These are phyloP conservation scores for Diarsia rubi DNA, from an alignment of 2,888 invertebrate species.

Conservation along the genomic window DNA sequence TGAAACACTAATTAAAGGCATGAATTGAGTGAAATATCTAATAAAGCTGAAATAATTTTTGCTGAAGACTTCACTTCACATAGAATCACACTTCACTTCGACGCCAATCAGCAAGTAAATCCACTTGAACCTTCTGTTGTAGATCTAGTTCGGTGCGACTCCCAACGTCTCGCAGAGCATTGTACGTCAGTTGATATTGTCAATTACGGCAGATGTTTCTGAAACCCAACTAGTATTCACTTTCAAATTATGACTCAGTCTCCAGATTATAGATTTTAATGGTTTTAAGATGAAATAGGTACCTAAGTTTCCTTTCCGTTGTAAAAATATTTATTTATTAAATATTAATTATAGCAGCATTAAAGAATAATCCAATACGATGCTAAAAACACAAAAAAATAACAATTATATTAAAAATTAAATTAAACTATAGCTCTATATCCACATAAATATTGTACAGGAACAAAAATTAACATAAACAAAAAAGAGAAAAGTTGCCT, in stretches of 20 bases:
- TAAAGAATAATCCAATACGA: no score
- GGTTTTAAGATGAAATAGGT: not conserved
- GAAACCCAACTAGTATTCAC: constrained; percentile 34
- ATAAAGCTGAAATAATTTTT: not conserved
- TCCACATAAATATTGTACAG: no score
- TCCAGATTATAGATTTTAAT: constrained; percentile 23
- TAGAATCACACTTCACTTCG: no score
- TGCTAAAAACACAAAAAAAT: no score
- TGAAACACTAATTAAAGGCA: not conserved
- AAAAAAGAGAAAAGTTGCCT: no score
- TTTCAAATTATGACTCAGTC: constrained; percentile 45
- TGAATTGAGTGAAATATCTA: not conserved
- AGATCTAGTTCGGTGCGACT: not conserved
- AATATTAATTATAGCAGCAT: no score
- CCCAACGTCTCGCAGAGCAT: constrained; percentile 55
- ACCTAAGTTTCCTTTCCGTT: not conserved
- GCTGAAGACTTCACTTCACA: no score
- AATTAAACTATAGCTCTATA: no score
- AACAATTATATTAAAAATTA: no score
- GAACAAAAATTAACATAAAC: no score
- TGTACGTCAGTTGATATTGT: constrained; percentile 61
- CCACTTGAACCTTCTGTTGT: constrained; percentile 51
- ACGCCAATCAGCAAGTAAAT: not conserved
- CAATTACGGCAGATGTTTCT: constrained; percentile 66
- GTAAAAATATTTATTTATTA: no score